Evolutionary conservation across 2,888 invertebrate species (phyloP).

Genomic region (Megastigmus dorsalis): DNA sequence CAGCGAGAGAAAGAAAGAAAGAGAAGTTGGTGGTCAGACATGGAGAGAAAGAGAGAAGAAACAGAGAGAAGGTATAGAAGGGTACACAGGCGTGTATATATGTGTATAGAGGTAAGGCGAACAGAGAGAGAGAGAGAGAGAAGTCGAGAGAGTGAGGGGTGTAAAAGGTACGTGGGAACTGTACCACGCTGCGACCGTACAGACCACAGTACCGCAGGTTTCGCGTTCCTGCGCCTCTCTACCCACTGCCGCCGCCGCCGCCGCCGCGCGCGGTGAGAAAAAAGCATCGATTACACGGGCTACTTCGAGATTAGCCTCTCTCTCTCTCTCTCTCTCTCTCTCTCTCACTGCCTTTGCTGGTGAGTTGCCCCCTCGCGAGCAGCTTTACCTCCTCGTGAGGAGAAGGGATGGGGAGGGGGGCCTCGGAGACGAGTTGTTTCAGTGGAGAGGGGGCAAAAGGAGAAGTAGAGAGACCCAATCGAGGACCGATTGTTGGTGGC

Average conservation of each 20-base stretch:
- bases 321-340: slow-evolving; percentile 35
- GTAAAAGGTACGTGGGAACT: slow-evolving; percentile 69
- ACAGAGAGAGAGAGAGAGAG: slow-evolving; percentile 13
- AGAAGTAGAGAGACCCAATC: slow-evolving; percentile 27
- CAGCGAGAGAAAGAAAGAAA: neutral
- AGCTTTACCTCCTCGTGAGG: neutral
- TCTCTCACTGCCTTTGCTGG: slow-evolving; percentile 19
- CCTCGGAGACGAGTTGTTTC: no score
- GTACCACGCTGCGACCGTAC: slow-evolving; percentile 63
- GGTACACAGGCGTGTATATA: neutral
- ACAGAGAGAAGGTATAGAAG: neutral
- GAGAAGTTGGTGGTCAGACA: neutral
- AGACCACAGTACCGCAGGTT: slow-evolving; percentile 54
- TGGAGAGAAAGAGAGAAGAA: neutral
- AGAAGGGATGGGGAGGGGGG: neutral
- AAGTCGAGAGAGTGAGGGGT: slow-evolving; percentile 55
- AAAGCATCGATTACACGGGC: slow-evolving; percentile 55
- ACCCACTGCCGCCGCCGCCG: neutral
- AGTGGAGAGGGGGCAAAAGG: neutral
- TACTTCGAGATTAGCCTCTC: slow-evolving; percentile 50
- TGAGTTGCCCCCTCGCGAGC: neutral
- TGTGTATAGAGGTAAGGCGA: slow-evolving; percentile 6
- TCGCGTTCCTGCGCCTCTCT: slow-evolving; percentile 41
- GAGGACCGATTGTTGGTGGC: slow-evolving; percentile 33
- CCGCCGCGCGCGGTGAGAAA: slow-evolving; percentile 48